Base-by-base conservation (phyloP, 2,797 vertebrate genomes). In the Halcyon leucocephala region DNA sequence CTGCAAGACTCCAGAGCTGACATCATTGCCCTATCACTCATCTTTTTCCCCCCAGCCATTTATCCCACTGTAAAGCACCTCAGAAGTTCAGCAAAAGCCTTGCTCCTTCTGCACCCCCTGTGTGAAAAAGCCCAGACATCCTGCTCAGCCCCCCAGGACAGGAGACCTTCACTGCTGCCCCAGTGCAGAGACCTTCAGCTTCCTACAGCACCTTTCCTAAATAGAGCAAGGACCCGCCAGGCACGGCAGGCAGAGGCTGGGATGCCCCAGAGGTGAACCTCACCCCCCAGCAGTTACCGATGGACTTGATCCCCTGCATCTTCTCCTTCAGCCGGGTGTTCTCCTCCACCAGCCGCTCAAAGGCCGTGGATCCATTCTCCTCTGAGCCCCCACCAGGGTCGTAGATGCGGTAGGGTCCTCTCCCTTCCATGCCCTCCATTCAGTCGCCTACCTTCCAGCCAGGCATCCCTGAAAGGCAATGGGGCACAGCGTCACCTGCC, bases 361-460 rank as follows among this genome's bases (percentile, higher is more conserved):
- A 99, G 97, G 99, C 98, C 37, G 98, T 85, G 71, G 96, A 83
- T 21, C 87, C 97, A 97, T 99, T 98, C 41, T 97, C 96, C 4
- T 90, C 89, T 0, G 89, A 95, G 52, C 97, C 98, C 98, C 99
- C 98, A 72, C 99, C 99, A 2, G 99, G 99, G 98, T 99, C 99
- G 42, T 99, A 99, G 98, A 99, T 99, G 97, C 98, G 99, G 97
- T 99, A 99, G 0, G 99, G 99, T 93, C 99, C 99, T 98, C 99
- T 99, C 96, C 99, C 99, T 97, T 99, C 99, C 99, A 99, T 99
- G 89, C 86, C 93, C 15, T 91, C 90, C 76, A 44, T 62, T 98
- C 93, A 98, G 94, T 86, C 93, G 5, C 93, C 93, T 72, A 48
- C 91, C 25, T 94, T 89, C 82, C 89, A 69, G 88, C 72, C 82